phyloP scores from a whole-genome alignment of 2,797 vertebrate genomes.

The Myiothlypis chrysogaster region DNA sequence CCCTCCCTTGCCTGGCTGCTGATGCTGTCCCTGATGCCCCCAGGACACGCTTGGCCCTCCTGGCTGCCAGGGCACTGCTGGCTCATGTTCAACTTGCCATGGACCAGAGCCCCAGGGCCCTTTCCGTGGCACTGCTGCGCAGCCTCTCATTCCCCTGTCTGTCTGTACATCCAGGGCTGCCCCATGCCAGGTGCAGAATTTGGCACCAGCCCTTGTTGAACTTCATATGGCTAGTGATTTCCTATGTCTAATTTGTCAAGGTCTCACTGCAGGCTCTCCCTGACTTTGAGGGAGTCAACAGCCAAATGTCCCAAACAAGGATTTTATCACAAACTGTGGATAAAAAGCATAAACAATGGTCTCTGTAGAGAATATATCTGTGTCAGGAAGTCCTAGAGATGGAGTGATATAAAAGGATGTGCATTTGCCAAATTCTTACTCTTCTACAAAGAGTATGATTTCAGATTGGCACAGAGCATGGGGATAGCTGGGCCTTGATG shows the following conservation, averaged over 20 bases:
- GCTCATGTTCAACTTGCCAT: not conserved
- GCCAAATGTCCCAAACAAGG: not conserved
- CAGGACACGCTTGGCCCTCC: not conserved
- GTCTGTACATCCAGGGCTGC: not conserved
- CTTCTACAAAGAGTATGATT: not conserved
- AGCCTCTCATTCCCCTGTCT: not conserved
- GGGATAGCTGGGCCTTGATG: not conserved
- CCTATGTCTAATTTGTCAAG: not conserved
- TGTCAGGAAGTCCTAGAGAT: not conserved
- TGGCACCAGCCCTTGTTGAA: fast-evolving
- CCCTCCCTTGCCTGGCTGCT: not conserved
- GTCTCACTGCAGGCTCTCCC: not conserved
- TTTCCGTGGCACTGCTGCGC: not conserved
- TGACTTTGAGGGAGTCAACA: not conserved
- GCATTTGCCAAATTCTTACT: not conserved
- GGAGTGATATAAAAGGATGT: not conserved
- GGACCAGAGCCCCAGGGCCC: not conserved
- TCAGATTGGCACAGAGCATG: not conserved
- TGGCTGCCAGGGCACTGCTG: not conserved
- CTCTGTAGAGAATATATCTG: not conserved
- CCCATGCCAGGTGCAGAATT: not conserved
- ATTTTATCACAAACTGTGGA: not conserved
- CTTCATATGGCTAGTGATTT: fast-evolving
- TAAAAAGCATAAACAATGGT: not conserved
- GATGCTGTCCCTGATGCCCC: not conserved